Conservation (phyloP, 2,797 vertebrate species). For the Gastrophryne carolinensis region DNA sequence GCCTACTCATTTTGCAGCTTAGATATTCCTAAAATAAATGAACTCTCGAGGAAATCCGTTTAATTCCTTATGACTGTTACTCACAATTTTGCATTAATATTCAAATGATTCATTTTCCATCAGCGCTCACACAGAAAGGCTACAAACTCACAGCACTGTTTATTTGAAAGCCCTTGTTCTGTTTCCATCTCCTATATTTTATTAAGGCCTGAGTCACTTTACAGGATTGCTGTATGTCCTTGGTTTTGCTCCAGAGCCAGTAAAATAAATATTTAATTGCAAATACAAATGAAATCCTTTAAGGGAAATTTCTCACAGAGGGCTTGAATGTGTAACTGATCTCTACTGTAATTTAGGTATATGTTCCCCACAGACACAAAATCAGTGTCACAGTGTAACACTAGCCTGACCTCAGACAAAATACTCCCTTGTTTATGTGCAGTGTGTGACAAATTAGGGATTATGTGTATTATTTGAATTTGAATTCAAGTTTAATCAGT, state of each 20-base stretch:
- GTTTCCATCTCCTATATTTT: neutral
- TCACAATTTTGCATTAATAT: constrained; percentile 14
- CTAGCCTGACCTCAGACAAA: no score
- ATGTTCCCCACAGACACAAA: no score
- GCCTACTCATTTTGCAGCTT: neutral
- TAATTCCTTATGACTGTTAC: constrained; percentile 2
- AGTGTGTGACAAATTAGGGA: no score
- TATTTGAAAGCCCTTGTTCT: neutral
- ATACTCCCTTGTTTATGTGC: no score
- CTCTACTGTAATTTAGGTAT: no score
- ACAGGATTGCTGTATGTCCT: neutral
- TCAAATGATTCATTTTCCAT: neutral
- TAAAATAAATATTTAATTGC: neutral
- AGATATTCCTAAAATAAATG: constrained; percentile 29
- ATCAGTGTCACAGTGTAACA: no score
- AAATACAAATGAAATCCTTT: neutral
- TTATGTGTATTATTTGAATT: no score
- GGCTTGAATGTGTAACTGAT: no score
- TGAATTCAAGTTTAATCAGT: no score
- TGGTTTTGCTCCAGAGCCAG: neutral
- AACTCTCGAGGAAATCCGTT: constrained; percentile 27
- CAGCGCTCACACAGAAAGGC: neutral
- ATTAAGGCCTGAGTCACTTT: neutral
- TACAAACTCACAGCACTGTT: neutral
- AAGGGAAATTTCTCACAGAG: no score